Percentiles rank a stretch among this genome's conserved stretches.
Conservation (phyloP, 2,113 vertebrate genomes). For the Caracal caracal region DNA sequence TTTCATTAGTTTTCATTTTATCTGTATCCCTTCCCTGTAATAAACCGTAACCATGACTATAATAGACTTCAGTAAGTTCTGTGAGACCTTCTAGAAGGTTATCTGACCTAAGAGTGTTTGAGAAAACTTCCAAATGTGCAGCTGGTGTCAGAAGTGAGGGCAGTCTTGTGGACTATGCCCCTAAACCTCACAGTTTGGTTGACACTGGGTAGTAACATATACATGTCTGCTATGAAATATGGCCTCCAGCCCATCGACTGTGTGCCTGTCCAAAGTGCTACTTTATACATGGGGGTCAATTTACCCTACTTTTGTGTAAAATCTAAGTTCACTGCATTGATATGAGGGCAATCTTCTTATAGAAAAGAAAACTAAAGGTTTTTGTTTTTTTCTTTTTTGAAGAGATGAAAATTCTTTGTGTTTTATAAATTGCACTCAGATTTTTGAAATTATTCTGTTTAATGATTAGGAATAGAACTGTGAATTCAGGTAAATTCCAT, state of each 20-base stretch:
- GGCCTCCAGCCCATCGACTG: background rate
- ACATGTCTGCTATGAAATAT: background rate
- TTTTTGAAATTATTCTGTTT: background rate
- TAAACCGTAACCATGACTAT: background rate
- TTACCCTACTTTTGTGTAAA: background rate
- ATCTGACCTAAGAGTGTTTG: background rate
- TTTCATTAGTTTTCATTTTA: background rate
- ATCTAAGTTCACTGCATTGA: background rate
- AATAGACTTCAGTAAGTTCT: background rate
- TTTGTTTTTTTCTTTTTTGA: background rate
- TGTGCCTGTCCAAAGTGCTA: background rate
- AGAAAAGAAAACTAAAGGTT: background rate
- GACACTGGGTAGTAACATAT: background rate
- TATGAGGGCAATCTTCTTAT: background rate
- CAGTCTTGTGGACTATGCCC: background rate
- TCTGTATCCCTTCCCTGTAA: background rate
- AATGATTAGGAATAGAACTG: background rate
- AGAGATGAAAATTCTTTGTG: background rate
- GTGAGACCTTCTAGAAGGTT: background rate
- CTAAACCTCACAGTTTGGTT: background rate
- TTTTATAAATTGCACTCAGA: background rate
- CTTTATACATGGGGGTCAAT: background rate
- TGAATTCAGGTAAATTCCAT: background rate
- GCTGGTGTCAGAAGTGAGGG: background rate
- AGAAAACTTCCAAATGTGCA: background rate